Conservation (phyloP, 2,113 vertebrate species). For the Bolborhynchus lineola region DNA sequence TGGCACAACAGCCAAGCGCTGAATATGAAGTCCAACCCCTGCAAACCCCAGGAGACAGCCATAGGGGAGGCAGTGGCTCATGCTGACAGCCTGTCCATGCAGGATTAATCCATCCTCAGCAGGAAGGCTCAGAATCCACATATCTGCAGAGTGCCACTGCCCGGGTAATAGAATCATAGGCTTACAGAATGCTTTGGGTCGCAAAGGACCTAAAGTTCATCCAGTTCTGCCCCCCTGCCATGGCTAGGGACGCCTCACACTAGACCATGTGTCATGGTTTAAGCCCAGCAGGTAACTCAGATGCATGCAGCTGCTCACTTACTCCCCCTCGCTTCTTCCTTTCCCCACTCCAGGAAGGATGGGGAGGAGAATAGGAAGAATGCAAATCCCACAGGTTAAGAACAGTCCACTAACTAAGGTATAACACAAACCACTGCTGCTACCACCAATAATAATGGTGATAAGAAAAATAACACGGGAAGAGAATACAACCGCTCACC, state of each 20-base stretch:
- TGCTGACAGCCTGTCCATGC: rapidly evolving
- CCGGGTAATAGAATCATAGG: neutral
- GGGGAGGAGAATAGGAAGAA: too few relatives aligned
- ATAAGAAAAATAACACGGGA: too few relatives aligned
- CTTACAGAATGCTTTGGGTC: neutral
- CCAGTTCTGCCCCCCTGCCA: neutral
- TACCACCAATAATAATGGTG: too few relatives aligned
- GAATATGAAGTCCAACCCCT: neutral
- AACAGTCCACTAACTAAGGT: too few relatives aligned
- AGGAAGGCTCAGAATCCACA: neutral
- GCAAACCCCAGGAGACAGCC: neutral
- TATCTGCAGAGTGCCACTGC: neutral
- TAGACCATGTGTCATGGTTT: too few relatives aligned
- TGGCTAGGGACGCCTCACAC: neutral
- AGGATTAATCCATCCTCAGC: neutral
- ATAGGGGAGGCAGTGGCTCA: neutral
- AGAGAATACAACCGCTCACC: too few relatives aligned
- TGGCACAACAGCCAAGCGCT: neutral
- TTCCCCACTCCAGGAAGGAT: too few relatives aligned
- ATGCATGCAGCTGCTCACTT: too few relatives aligned
- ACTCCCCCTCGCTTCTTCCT: too few relatives aligned
- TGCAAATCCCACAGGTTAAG: too few relatives aligned
- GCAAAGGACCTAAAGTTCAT: neutral
- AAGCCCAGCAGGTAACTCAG: too few relatives aligned
- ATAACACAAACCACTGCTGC: too few relatives aligned